Percentiles rank a stretch among this genome's conserved stretches.
Evolutionary conservation across 37 sponge, comb jelly and placozoan genomes (phyloP).

Genomic region (Corticium candelabrum): DNA sequence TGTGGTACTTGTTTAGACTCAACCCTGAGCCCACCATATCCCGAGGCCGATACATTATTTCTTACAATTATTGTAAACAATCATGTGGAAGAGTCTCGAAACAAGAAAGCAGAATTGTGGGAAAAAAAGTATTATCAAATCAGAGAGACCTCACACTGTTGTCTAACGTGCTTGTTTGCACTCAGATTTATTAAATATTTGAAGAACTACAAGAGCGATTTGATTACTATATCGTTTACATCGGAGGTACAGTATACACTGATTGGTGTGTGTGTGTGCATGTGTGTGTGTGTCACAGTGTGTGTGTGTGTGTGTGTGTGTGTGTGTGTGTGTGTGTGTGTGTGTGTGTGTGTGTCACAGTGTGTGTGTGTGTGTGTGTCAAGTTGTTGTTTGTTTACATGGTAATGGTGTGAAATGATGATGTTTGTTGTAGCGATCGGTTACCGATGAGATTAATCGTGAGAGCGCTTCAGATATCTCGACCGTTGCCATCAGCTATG

Average conservation of each 20-base stretch:
- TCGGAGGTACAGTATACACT: neutral
- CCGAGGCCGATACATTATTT: conserved; percentile 61
- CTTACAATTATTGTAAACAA: conserved; percentile 84
- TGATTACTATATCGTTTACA: neutral
- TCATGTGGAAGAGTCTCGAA: conserved; percentile 56
- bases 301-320: neutral
- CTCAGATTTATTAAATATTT: conserved; percentile 33
- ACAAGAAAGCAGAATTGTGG: conserved; percentile 77
- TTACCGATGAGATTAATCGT: conserved; percentile 69
- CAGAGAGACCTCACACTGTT: neutral
- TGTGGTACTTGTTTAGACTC: too few relatives aligned
- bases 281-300: neutral
- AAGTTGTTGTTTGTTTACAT: neutral
- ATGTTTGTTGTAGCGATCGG: conserved; percentile 49
- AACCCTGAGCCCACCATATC: conserved; percentile 11
- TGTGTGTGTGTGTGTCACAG: conserved; percentile 19
- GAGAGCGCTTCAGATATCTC: conserved; percentile 72
- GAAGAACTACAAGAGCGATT: conserved; percentile 14
- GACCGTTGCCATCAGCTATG: conserved; percentile 79
- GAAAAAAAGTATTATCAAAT: conserved; percentile 37
- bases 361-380: conserved; percentile 12
- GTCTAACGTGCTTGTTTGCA: too few relatives aligned
- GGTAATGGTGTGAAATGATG: neutral
- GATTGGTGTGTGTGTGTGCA: conserved; percentile 14
- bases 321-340: conserved; percentile 12